Base-by-base conservation (phyloP, 2,113 vertebrate genomes). In the Camelus bactrianus region DNA sequence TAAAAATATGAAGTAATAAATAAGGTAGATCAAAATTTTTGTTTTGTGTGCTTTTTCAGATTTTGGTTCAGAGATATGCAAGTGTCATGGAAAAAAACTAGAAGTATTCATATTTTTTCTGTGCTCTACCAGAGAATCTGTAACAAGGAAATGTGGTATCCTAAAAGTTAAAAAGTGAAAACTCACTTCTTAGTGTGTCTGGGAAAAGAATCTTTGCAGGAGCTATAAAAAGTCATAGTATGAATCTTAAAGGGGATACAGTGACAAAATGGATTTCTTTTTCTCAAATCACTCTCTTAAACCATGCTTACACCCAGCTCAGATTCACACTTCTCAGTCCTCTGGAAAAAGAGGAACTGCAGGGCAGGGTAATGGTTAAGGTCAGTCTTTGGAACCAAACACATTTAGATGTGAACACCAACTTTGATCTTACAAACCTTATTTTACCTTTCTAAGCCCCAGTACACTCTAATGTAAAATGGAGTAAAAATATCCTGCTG, bases 101-200 rank as follows among this genome's bases (percentile, higher is more conserved):
- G 52, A 32, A 67, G 9, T 4, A 4, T 73, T 79, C 10, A 67
- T 4, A 17, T 0, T 4, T 75, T 88, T 83, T 42, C 14, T 67
- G 16, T 65, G 28, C 2, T 75, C 28, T 50, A 38, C 4, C 32
- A 79, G 24, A 95, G 12, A 90, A 93, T 46, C 72, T 72, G 19
- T 73, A 30, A 83, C 50, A 83, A 72, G 91, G 20, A 89, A 79
- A 77, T 76, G 2, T 77, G 19, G n/a, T 83, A 6, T 6, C 30
- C 88, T 83, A 30, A 48, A 89, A 76, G 16, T 58, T 70, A 77
- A 76, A 86, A 91, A 94, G 65, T 52, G 60, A 79, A 92, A 92
- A 30, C 8, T 85, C 9, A 56, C n/a, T 4, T 32, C 16, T 75
- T 96, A 75, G 16, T 5, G 42, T 84, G 17, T 32, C 3, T 58